phyloP scores from a whole-genome alignment of 2,797 vertebrate genomes.

The Delichon dasypus region DNA sequence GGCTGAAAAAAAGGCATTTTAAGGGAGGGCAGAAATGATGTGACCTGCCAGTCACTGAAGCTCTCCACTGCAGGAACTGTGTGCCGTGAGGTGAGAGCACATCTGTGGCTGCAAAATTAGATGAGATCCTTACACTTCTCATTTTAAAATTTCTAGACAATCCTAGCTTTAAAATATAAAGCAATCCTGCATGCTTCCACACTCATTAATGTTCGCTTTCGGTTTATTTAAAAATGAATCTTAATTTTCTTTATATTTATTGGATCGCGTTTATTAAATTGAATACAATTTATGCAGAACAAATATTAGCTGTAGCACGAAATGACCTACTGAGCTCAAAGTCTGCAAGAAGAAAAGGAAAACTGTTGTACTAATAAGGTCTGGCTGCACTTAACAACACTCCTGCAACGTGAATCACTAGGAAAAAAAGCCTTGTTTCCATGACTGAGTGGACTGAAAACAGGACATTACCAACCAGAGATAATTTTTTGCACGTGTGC shows the following conservation, averaged over 20 bases:
- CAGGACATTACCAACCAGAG: not conserved
- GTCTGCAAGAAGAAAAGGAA: not conserved
- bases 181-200: not conserved
- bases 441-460: not conserved
- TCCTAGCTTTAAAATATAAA: not conserved
- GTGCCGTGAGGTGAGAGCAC: not conserved
- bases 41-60: not conserved
- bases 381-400: not conserved
- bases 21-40: not conserved
- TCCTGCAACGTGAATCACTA: conserved; percentile 15
- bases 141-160: conserved; percentile 38
- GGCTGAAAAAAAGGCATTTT: not conserved
- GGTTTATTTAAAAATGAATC: not conserved
- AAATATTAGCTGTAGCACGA: conserved; percentile 11
- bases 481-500: not conserved
- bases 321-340: conserved; percentile 8
- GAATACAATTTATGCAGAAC: not conserved
- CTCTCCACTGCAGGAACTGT: not conserved
- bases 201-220: not conserved
- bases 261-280: not conserved
- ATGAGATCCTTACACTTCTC: not conserved
- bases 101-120: not conserved
- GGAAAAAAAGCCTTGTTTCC: not conserved
- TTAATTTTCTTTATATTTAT: not conserved
- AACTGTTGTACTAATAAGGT: not conserved